phyloP scores from a whole-genome alignment of 2,888 invertebrate species.

The Prenolepis imparis region DNA sequence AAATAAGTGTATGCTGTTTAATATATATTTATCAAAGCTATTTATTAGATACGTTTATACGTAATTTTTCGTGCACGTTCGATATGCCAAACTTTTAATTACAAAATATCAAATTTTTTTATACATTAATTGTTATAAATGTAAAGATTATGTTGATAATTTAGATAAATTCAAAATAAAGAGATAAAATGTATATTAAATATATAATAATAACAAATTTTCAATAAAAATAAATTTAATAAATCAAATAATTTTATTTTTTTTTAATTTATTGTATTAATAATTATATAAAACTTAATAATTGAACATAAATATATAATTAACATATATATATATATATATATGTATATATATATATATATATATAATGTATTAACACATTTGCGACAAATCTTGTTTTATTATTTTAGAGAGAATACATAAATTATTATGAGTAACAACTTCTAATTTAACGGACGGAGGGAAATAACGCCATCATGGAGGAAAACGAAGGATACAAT shows the following conservation, averaged over 20 bases:
- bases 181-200: background rate
- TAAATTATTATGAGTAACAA: constrained; percentile 66
- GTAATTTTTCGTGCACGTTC: background rate
- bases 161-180: constrained; percentile 4
- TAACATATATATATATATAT: background rate
- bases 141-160: constrained; percentile 70
- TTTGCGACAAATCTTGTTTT: background rate
- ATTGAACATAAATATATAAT: background rate
- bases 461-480: constrained; percentile 72
- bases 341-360: background rate
- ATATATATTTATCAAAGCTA: background rate
- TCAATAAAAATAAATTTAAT: background rate
- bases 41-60: background rate
- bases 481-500: constrained; percentile 77
- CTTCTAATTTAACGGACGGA: constrained; percentile 62
- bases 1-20: background rate
- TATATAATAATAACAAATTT: constrained; percentile 5
- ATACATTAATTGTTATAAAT: constrained; percentile 3
- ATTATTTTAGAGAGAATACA: constrained; percentile 62
- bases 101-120: constrained; percentile 11
- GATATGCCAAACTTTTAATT: background rate
- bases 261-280: too few species aligned
- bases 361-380: background rate
- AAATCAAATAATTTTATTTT: too few species aligned
- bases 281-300: too few species aligned